Evolutionary conservation across 2,113 vertebrate genomes (phyloP), one percentile per base, ranked within the genome.

Genomic region (Tinamus guttatus): DNA sequence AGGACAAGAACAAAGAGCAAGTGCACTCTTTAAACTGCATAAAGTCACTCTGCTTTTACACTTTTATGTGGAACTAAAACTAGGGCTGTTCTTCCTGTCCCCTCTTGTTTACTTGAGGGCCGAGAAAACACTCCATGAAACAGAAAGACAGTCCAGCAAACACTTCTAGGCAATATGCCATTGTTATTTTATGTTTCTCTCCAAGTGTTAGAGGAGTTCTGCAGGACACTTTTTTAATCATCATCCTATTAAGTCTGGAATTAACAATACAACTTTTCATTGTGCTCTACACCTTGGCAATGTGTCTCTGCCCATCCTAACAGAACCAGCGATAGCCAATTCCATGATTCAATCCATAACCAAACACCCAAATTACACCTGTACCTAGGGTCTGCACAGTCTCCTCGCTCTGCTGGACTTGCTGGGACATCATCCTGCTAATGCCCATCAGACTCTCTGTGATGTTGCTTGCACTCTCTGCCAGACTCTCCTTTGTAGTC

Each of bases 371-470:
- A 45, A 11, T 45, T 63, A 34, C 90, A 84, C 11, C 58, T 25
- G 71, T 97, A 99, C 99, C 99, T 81, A 99, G 95, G 5, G 98
- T 98, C 3, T 98, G 98, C 96, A 99, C 98, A 1, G 98, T 98
- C 81, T 99, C 99, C 96, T 99, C 98, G 0, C 99, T 99, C 97
- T 99, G 99, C 95, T 98, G 98, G 51, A 99, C 99, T 94, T 99
- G 99, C 98, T 99, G 99, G 2, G 99, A 98, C 99, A 99, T 99
- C 99, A 99, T 99, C 87, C 99, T 98, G 95, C 99, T 99, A 97
- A 99, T 99, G 87, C 98, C 98, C 99, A 99, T 99, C 67, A 99
- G 98, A 49, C 97, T 99, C 98, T 99, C 99, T 0, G 99, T 99
- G 94, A 99, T 99, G 96, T 97, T 95, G 73, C 99, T 99, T 62